Base-by-base conservation (phyloP, 2,113 vertebrate genomes). In the Buteo buteo region DNA sequence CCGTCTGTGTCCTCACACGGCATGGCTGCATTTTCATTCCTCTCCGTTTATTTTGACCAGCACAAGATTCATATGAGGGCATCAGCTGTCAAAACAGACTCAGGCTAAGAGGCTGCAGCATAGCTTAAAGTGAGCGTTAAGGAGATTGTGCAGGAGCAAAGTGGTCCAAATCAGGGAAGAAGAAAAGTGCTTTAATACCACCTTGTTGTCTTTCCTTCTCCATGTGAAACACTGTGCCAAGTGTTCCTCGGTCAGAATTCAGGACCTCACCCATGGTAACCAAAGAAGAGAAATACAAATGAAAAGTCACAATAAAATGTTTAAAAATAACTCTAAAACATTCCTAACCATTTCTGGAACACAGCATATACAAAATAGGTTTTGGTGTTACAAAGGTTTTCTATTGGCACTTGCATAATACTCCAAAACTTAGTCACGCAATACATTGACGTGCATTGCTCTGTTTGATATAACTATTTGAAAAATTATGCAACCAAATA, bases 271-370 rank as follows among this genome's bases (percentile, higher is more conserved):
- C 54, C 92, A 38, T 81, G 64, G 85, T 70, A 95, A 96, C 90
- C 71, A 83, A 66, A 42, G 20, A 86, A 92, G 59, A 90, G 61
- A 92, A 94, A 93, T 40, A 86, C 67, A 96, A 95, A 94, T 71
- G 93, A 86, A 77, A 93, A 93, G 62, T 66, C 71, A 94, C 88
- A 95, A 96, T 94, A 73, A 95, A 95, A 92, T 77, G 71, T 82
- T 97, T 95, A 83, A 96, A 97, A 96, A 95, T 96, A 96, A 74
- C 90, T 81, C 67, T 81, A 44, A 94, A 94, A 88, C 79, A 90
- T 96, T 94, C 85, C 82, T 86, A 85, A 73, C 82, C 74, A 88
- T 96, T 93, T 96, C 88, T 94, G 86, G 96, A 96, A 73, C 42
- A 86, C 18, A 58, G 67, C n/a, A 70, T 77, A 94, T 55, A 81